A percentile compares a stretch with the other conserved stretches of the same genome.
Conservation (phyloP, 2,797 vertebrate genomes). For the Dryobates pubescens region DNA sequence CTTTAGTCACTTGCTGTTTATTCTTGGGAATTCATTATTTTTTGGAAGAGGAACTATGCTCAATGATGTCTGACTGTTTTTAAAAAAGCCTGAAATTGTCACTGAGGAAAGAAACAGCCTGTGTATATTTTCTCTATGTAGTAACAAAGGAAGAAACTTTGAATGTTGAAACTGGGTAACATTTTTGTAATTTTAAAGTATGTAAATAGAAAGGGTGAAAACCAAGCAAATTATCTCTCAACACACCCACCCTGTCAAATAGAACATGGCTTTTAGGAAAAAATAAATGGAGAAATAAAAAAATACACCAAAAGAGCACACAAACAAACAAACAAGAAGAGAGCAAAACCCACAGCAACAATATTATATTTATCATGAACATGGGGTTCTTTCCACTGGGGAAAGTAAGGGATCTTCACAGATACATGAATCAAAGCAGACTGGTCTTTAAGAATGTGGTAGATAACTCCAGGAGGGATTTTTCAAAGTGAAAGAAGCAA, state of each 20-base stretch:
- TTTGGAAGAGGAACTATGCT: background rate
- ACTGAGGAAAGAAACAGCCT: background rate
- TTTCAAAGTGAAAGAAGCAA: background rate
- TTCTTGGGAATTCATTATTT: background rate
- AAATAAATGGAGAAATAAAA: background rate
- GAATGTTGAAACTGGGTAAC: background rate
- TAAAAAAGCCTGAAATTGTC: background rate
- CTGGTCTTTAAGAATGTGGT: background rate
- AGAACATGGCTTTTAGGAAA: background rate
- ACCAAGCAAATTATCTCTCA: background rate
- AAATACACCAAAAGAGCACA: too few relatives aligned
- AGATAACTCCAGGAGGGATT: background rate
- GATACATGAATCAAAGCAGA: background rate
- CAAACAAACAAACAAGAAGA: background rate
- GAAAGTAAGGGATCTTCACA: background rate
- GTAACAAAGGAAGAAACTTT: background rate
- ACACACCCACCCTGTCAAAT: fast-evolving
- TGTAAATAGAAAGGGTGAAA: background rate
- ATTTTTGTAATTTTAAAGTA: background rate
- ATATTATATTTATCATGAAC: background rate
- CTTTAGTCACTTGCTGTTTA: background rate
- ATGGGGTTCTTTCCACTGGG: background rate
- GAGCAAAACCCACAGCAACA: background rate
- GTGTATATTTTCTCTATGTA: background rate
- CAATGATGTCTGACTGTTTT: background rate